Base-by-base conservation (phyloP, 2,888 invertebrate species). In the Portevinia maculata region DNA sequence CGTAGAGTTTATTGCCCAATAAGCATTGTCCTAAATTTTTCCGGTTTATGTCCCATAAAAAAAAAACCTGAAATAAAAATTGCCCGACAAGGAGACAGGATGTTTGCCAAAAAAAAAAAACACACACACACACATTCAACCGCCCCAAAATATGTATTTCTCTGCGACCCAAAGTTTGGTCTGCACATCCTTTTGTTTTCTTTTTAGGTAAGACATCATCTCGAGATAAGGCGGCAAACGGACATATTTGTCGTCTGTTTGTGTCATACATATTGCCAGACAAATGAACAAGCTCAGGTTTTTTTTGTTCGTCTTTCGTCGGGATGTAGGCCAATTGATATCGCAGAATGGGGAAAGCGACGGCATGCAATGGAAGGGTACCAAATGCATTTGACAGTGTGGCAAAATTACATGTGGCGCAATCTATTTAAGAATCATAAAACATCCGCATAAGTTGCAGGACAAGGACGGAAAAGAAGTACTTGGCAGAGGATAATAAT, bases 1-100 rank as follows among this genome's bases (percentile, higher is more conserved):
- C 83, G 78, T 83, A 71, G 71, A 83, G 83, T 83, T 83, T 83
- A 83, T 83, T 83, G 83, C 83, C 83, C 83, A 83, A 83, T 83
- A 83, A 83, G 83, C 78, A 60, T 71, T 83, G 75, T 83, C 78
- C 83, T 71, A 83, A 83, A 83, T 78, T 83, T 71, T 73, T 83
- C 78, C 83, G 65, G 50, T 75, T 76, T 50, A 67, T 78, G 83
- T 83, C 83, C 75, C 79, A 76, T 78, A 30, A 9, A 8, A 21
- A 19, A 9, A 62, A 39, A 30, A 41, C 28, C 8, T 11, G 52
- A 65, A 41, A 79, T 53, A 62, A 74, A 75, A 69, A 60, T 78
- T 76, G 78, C 71, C 78, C 78, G 67, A 78, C 76, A 73, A 78
- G 62, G 46, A 60, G 78, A 62, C 78, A 78, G 70, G 81, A 83